These are phyloP conservation scores for Lycia hirtaria DNA, from an alignment of 2,888 invertebrate species.

Conservation along the genomic window DNA sequence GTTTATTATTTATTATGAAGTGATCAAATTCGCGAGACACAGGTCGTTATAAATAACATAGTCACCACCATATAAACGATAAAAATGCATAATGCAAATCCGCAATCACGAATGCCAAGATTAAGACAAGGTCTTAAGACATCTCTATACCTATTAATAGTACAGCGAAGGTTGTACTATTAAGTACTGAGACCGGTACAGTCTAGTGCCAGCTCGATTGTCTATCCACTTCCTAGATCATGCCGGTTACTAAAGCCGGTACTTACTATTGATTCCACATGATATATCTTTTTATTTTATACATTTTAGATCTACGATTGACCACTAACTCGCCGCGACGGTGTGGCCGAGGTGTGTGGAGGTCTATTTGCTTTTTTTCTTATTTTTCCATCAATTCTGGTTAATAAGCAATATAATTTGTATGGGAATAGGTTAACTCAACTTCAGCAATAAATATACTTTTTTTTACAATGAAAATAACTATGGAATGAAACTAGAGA, in stretches of 20 bases:
- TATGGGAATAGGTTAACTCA: too few relatives aligned
- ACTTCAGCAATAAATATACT: too few relatives aligned
- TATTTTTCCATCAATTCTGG: too few relatives aligned
- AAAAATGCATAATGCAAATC: not conserved
- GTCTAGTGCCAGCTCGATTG: constrained; percentile 41
- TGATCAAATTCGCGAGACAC: too few relatives aligned
- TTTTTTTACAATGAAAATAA: too few relatives aligned
- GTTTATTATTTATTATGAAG: not conserved
- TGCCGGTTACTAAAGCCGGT: constrained; percentile 24
- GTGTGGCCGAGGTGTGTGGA: too few relatives aligned
- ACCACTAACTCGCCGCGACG: too few relatives aligned
- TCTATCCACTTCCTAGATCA: constrained; percentile 45
- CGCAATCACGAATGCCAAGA: constrained; percentile 16
- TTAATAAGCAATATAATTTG: too few relatives aligned
- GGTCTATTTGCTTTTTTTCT: too few relatives aligned
- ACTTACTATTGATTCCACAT: not conserved
- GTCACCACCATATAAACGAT: not conserved
- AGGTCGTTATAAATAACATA: too few relatives aligned
- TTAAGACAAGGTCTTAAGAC: constrained; percentile 4
- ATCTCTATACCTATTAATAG: not conserved
- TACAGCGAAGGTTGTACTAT: constrained; percentile 25
- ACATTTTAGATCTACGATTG: too few relatives aligned
- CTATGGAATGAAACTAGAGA: too few relatives aligned
- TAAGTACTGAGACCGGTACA: constrained; percentile 25
- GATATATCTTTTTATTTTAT: not conserved